Evolutionary conservation across 2,797 vertebrate species (phyloP).

Genomic region (Fistularia tabacaria): DNA sequence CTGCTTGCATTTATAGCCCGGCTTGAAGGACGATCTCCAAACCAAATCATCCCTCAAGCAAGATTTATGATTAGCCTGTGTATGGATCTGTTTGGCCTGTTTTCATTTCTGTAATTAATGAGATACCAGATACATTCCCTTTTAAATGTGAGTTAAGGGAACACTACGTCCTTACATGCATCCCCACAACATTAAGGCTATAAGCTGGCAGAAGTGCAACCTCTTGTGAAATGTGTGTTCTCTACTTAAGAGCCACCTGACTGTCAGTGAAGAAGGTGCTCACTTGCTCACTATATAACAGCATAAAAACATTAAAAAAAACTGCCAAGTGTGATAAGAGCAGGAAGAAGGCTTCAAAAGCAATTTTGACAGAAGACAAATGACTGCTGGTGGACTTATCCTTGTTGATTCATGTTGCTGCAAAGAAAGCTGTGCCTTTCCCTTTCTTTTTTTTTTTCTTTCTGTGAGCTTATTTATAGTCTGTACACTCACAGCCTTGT

Average conservation of each 20-base stretch:
- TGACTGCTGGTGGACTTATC: constrained; percentile 62
- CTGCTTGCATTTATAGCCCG: too few species aligned
- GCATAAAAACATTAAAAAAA: constrained; percentile 60
- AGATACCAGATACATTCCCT: too few species aligned
- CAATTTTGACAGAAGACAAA: constrained; percentile 67
- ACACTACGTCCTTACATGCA: not conserved
- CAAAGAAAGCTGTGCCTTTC: constrained; percentile 42
- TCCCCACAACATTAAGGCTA: constrained; percentile 42
- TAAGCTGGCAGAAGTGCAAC: constrained; percentile 36
- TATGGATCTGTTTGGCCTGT: too few species aligned
- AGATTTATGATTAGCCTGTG: too few species aligned
- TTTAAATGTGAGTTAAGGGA: too few species aligned
- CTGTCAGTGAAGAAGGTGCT: constrained; percentile 57
- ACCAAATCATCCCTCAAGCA: too few species aligned
- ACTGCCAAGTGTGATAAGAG: constrained; percentile 66
- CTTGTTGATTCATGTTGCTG: constrained; percentile 47
- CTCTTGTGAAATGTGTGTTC: constrained; percentile 43
- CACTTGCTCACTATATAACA: constrained; percentile 52
- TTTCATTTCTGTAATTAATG: too few species aligned
- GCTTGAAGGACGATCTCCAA: too few species aligned
- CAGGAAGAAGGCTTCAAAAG: constrained; percentile 55
- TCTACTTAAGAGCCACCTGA: constrained; percentile 27
- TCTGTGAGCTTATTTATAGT: constrained; percentile 52
- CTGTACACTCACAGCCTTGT: constrained; percentile 14
- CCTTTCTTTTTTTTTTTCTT: constrained; percentile 20